phyloP scores from a whole-genome alignment of 2,113 vertebrate genomes.

The Nibea albiflora region DNA sequence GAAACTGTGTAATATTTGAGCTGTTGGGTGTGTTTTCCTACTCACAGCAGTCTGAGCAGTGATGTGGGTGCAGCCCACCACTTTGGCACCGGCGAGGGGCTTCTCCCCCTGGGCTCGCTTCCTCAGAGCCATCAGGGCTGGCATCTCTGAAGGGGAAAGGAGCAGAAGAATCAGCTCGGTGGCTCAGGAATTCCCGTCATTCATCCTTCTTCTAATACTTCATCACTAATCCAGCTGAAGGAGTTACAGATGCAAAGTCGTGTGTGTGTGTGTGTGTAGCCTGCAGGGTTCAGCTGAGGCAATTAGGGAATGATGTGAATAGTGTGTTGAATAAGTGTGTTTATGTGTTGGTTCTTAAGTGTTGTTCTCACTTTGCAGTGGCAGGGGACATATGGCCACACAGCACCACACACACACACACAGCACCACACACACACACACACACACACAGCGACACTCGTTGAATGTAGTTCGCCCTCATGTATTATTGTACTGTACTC shows the following conservation, averaged over 20 bases:
- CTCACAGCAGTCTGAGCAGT: constrained; percentile 98
- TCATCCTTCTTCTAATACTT: constrained; percentile 46
- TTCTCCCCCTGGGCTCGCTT: constrained; percentile 99
- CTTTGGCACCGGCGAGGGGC: constrained; percentile 96
- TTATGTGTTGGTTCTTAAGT: constrained; percentile 8
- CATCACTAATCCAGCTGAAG: constrained; percentile 32
- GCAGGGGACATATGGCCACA: constrained; percentile 55
- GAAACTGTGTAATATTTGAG: neutral
- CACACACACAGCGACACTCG: neutral
- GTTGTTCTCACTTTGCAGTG: neutral
- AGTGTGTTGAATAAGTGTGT: neutral
- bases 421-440: neutral
- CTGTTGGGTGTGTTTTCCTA: constrained; percentile 17
- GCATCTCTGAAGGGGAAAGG: constrained; percentile 89
- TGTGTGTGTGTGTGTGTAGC: constrained; percentile 5
- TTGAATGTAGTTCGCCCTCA: neutral
- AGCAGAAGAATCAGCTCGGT: constrained; percentile 21
- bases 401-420: neutral
- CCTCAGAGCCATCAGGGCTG: constrained; percentile 96
- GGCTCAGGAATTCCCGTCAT: constrained; percentile 47
- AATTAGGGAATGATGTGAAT: constrained; percentile 5
- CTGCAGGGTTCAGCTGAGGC: constrained; percentile 35
- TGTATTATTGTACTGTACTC: neutral
- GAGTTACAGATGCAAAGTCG: constrained; percentile 9
- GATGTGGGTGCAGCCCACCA: constrained; percentile 98